Conservation (phyloP, 2,888 invertebrate species). For the Suillia variegata region DNA sequence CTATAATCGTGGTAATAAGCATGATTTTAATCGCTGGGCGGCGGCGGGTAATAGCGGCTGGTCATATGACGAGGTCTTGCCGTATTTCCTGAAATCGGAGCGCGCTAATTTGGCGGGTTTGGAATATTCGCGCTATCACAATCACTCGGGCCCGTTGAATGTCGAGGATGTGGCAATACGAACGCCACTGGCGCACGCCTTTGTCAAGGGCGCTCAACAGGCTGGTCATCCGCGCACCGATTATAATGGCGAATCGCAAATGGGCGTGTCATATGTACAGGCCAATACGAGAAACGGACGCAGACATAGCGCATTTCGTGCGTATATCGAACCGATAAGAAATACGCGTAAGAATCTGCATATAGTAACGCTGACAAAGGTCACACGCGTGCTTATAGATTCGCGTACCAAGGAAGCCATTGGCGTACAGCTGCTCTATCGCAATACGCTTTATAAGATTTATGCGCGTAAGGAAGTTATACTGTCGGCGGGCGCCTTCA, state of each 20-base stretch:
- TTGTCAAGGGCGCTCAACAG: constrained; percentile 68
- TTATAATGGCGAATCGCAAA: constrained; percentile 69
- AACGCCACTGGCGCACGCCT: constrained; percentile 64
- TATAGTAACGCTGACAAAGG: constrained; percentile 69
- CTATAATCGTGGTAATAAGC: constrained; percentile 75
- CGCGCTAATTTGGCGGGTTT: constrained; percentile 53
- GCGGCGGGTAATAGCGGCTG: constrained; percentile 74
- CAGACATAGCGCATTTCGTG: constrained; percentile 71
- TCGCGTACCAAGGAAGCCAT: constrained; percentile 67
- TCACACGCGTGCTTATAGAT: constrained; percentile 71
- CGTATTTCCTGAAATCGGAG: constrained; percentile 70
- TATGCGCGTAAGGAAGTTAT: constrained; percentile 79
- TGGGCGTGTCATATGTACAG: constrained; percentile 73
- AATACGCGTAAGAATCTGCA: constrained; percentile 67
- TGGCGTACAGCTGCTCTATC: constrained; percentile 71
- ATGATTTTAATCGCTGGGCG: constrained; percentile 75
- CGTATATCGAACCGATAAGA: constrained; percentile 67
- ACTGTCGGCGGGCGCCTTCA: constrained; percentile 83
- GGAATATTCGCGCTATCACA: constrained; percentile 65
- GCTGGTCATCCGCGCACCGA: constrained; percentile 73
- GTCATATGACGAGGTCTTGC: constrained; percentile 69
- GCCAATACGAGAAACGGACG: constrained; percentile 66
- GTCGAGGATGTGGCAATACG: constrained; percentile 68
- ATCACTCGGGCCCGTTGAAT: constrained; percentile 67
- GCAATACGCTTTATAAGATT: constrained; percentile 62